These are phyloP conservation scores for Indri indri DNA, from an alignment of 2,113 vertebrate species.

Conservation along the genomic window DNA sequence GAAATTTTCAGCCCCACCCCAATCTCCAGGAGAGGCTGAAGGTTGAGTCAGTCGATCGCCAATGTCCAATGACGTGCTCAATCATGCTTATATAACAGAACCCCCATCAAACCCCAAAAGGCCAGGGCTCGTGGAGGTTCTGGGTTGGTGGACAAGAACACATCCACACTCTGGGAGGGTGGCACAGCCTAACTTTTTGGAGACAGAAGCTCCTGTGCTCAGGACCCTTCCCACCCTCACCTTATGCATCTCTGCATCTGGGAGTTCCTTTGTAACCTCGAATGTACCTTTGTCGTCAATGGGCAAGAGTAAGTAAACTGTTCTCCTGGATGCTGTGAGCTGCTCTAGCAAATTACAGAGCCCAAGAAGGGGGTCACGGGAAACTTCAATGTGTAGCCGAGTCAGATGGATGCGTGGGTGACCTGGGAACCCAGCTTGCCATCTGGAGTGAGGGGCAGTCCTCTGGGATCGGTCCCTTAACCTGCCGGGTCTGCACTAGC, in stretches of 20 bases:
- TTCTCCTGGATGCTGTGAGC: not conserved
- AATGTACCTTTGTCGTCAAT: not conserved
- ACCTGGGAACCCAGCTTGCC: no score
- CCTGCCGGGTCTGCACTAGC: no score
- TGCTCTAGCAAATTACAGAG: not conserved
- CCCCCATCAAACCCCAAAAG: not conserved
- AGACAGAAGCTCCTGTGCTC: not conserved
- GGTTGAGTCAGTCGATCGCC: not conserved
- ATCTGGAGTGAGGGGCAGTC: not conserved
- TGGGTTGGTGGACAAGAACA: not conserved
- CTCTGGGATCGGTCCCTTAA: not conserved
- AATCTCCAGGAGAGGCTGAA: not conserved
- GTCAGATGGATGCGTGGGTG: not conserved
- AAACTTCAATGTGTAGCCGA: not conserved
- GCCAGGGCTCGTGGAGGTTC: not conserved
- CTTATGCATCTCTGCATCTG: no score
- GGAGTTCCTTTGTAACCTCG: not conserved
- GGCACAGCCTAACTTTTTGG: not conserved
- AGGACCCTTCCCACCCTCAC: not conserved
- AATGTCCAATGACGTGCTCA: not conserved
- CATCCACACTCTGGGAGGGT: no score
- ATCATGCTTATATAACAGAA: not conserved
- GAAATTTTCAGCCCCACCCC: not conserved
- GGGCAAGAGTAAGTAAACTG: not conserved
- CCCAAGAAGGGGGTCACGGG: not conserved